Evolutionary conservation across 2,888 invertebrate species (phyloP).

Genomic region (Muschampia plurimacula): DNA sequence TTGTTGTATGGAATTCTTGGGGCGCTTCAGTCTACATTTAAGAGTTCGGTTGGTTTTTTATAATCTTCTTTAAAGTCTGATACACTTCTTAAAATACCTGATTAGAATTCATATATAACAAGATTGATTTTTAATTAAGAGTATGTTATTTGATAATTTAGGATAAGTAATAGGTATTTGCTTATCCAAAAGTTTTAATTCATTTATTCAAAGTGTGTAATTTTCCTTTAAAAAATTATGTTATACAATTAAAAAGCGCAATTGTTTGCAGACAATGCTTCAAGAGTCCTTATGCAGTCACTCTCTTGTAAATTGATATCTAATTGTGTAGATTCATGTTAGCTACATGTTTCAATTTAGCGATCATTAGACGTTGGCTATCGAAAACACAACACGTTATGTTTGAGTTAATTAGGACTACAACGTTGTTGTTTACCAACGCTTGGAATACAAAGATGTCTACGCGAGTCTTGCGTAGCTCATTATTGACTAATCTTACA

Average conservation of each 20-base stretch:
- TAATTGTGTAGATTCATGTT: slow-evolving; percentile 19
- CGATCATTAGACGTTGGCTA: slow-evolving; percentile 29
- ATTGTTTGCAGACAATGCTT: not conserved
- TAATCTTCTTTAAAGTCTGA: no score
- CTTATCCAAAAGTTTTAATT: no score
- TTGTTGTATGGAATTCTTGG: no score
- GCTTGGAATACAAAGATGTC: slow-evolving; percentile 21
- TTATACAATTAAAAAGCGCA: not conserved
- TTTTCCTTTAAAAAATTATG: no score
- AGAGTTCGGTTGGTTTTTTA: no score
- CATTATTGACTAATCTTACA: slow-evolving; percentile 1
- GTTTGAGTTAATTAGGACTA: slow-evolving; percentile 26
- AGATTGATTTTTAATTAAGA: no score
- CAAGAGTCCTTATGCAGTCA: slow-evolving; percentile 9
- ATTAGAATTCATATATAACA: no score
- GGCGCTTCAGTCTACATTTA: no score
- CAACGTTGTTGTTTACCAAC: slow-evolving; percentile 19
- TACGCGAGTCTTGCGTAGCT: not conserved
- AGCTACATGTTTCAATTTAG: slow-evolving; percentile 26
- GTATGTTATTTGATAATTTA: no score
- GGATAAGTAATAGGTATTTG: no score
- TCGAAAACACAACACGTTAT: slow-evolving; percentile 22
- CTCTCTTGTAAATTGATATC: slow-evolving; percentile 6
- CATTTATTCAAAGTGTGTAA: no score
- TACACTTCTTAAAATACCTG: no score